Evolutionary conservation across 1,140 invertebrate species (phyloP), one percentile per base, ranked within the genome.

Genomic region (Scaptomyza pallida): DNA sequence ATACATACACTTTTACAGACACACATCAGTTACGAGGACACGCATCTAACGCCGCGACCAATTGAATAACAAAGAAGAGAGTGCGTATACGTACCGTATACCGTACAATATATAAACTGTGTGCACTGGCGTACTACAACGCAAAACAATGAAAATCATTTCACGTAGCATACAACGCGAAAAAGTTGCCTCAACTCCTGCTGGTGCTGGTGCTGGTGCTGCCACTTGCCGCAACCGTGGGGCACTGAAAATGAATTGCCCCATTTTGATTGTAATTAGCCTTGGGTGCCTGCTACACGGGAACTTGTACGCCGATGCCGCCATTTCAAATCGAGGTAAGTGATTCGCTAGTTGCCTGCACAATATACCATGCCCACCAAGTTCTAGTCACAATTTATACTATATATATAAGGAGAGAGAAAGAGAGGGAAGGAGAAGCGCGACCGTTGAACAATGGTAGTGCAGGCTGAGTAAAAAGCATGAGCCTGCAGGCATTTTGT

Each of bases 241-340:
- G 50, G 13, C 72, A 52, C 33, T 73, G 48, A 85, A 75, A 83
- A 90, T 88, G 89, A 89, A 86, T 86, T 91, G 89, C 75, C 90
- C 90, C 78, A 86, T 91, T 90, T 81, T 91, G 76, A 78, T 91
- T 75, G 81, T 91, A 91, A 91, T 91, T 91, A 91, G 86, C 83
- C 80, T 91, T 23, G 89, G 69, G 65, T 89, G 85, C 62, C 59
- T 91, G 68, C 57, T 91, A 60, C 79, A 85, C 72, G 74, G 79
- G 43, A 69, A 75, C 48, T 64, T 72, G 73, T 35, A 62, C 21
- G 86, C 64, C 51, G 78, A 78, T 73, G 89, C 90, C 69, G 86
- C 89, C 74, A 90, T 90, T 86, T 91, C 89, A 75, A 91, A 89
- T 91, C 77, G 89, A 91, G 89, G 89, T 91, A 91, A 91, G 89